Evolutionary conservation across 2,888 invertebrate species (phyloP), one percentile per base, ranked within the genome.

Genomic region (Thecocarcelia acutangulata): DNA sequence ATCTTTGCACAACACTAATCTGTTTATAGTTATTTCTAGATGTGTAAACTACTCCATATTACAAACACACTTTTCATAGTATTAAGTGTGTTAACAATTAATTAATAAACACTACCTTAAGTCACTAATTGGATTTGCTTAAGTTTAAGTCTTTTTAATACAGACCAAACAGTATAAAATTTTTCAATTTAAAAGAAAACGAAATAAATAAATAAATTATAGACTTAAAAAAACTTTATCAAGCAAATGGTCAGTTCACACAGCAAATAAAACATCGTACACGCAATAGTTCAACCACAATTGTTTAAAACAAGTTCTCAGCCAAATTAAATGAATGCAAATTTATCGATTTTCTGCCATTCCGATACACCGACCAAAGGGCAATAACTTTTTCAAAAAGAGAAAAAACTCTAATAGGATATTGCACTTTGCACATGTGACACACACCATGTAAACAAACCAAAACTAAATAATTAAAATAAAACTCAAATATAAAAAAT

Each of bases 331-430:
- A 80, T 63, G 66, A 80, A 81, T 86, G 86, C 87, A 87, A 86
- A 85, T 88, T 83, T 87, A 88, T 88, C 85, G 88, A 88, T 88
- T 88, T 88, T 87, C 63, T 59, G n/a, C 54, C 42, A 58, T 52
- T 48, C 40, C 17, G 56, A 50, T 75, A 78, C 77, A 84, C 83
- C 50, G 56, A 69, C 24, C 84, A 86, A 85, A 86, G 88, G 88
- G 88, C 88, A 88, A 86, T 88, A 87, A 88, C 88, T 63, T 79
- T 82, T 52, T 46, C n/a, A 21, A 33, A 33, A 33, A 33, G 6
- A 33, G 9, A 33, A 33, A 33, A 63, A 63, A 54, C 83, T 84
- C 70, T 74, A 83, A 81, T 77, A 88, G 89, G 89, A 87, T 88
- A 88, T 87, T 88, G 88, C 88, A 88, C 88, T 88, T 87, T 86